Percentiles rank a stretch among this genome's conserved stretches.
These are phyloP conservation scores for Ganaspis brasiliensis DNA, from an alignment of 2,888 invertebrate species.

Conservation along the genomic window DNA sequence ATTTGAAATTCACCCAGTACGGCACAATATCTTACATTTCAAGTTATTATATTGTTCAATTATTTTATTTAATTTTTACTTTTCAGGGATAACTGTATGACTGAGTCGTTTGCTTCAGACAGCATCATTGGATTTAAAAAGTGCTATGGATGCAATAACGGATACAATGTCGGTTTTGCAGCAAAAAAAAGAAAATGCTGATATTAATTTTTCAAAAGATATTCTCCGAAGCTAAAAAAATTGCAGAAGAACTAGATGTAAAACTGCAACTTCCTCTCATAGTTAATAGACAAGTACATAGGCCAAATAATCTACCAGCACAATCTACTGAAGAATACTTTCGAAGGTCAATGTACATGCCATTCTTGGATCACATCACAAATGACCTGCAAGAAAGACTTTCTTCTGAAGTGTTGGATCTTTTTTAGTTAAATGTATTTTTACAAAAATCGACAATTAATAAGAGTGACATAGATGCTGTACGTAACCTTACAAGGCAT, in stretches of 20 bases:
- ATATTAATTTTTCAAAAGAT: slow-evolving; percentile 62
- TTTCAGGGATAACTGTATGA: slow-evolving; percentile 42
- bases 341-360: slow-evolving; percentile 64
- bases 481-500: background rate
- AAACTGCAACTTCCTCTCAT: background rate
- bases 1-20: no score
- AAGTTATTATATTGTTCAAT: background rate
- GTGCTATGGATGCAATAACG: slow-evolving; percentile 63
- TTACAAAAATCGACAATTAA: background rate
- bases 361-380: slow-evolving; percentile 68
- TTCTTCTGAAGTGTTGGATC: slow-evolving; percentile 63
- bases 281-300: background rate
- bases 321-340: slow-evolving; percentile 62
- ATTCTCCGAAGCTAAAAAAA: slow-evolving; percentile 63
- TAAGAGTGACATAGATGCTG: background rate
- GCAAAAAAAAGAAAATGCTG: slow-evolving; percentile 62
- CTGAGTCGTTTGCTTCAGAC: slow-evolving; percentile 54
- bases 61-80: background rate
- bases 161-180: slow-evolving; percentile 62
- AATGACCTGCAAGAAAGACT: slow-evolving; percentile 59
- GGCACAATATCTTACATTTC: background rate
- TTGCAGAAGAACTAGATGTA: slow-evolving; percentile 65
- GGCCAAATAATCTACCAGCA: slow-evolving; percentile 56
- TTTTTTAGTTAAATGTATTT: slow-evolving; percentile 48
- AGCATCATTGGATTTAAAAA: slow-evolving; percentile 65